These are phyloP conservation scores for Parapsyche elsis DNA, from an alignment of 1,140 invertebrate species.

Conservation along the genomic window DNA sequence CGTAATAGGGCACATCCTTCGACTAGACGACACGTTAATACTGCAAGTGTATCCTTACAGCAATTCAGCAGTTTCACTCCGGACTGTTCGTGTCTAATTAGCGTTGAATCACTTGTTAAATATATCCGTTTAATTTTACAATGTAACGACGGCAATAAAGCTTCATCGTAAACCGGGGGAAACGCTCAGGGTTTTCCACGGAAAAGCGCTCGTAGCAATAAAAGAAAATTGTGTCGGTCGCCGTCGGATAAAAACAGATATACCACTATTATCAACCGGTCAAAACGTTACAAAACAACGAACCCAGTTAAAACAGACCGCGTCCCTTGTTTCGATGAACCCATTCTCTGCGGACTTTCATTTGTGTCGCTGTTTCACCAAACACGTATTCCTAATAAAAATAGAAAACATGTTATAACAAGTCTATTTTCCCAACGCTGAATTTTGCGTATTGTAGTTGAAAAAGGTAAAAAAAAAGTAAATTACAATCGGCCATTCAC, in stretches of 20 bases:
- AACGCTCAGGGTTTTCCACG: not conserved
- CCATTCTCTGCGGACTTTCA: no score
- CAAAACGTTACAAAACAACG: not conserved
- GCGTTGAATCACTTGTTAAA: not conserved
- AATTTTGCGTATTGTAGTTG: no score
- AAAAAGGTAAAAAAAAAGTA: no score
- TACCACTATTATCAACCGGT: not conserved
- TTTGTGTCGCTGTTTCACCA: no score
- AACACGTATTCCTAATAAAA: no score
- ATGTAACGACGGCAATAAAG: not conserved
- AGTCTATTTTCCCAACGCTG: no score
- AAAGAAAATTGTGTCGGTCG: not conserved
- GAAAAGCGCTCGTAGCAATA: not conserved
- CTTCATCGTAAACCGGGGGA: no score
- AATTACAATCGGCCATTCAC: no score
- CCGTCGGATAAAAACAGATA: not conserved
- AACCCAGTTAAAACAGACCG: not conserved
- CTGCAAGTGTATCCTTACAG: no score
- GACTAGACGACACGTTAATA: no score
- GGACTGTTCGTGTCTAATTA: not conserved
- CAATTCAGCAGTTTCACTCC: not conserved
- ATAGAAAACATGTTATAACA: no score
- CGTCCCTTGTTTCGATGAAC: not conserved
- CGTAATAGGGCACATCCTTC: no score
- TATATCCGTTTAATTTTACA: conserved; percentile 7